Evolutionary conservation across 1,140 invertebrate genomes (phyloP), one percentile per base, ranked within the genome.

Genomic region (Drosophila ananassae): DNA sequence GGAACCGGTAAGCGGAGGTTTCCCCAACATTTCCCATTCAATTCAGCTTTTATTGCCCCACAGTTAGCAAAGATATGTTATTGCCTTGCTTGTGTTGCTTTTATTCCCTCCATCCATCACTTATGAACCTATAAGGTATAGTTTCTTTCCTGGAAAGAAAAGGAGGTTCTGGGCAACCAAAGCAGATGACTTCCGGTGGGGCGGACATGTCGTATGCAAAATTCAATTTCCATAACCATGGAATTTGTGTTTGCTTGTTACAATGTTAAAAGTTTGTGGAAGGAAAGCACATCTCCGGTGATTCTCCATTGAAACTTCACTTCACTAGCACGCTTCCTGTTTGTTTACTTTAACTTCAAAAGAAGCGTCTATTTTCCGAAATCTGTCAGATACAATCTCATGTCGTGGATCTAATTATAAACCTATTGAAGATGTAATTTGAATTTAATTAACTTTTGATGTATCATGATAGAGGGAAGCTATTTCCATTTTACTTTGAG

Each of bases 1-100:
- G 32, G 13, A 59, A 59, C 60, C 61, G 41, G 30, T 28, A 34
- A 37, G 30, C 41, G 21, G 54, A n/a, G 10, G 46, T 63, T 63
- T 60, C 10, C 22, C 4, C 3, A 9, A 17, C 30, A 60, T 39
- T 64, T 64, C 44, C 55, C 46, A 28, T 48, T 61, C 17, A 24
- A 28, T 60, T 64, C 24, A 39, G 32, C 48, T 39, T 54, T 53
- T 39, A 60, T 21, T 21, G 48, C 32, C 2, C 6, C 50, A 25
- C 28, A 17, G 28, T 10, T n/a, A 0, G n/a, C 44, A n/a, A n/a
- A 12, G 34, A 37, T 22, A 21, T 12, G 51, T 32, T 34, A 12
- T 24, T 12, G 61, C n/a, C 58, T n/a, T 47, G 22, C 34, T 46
- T 13, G 17, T 47, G 2, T 21, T 24, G 41, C 56, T 32, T 52